Conservation (phyloP, 2,888 invertebrate species). For the Chloroclysta siterata region DNA sequence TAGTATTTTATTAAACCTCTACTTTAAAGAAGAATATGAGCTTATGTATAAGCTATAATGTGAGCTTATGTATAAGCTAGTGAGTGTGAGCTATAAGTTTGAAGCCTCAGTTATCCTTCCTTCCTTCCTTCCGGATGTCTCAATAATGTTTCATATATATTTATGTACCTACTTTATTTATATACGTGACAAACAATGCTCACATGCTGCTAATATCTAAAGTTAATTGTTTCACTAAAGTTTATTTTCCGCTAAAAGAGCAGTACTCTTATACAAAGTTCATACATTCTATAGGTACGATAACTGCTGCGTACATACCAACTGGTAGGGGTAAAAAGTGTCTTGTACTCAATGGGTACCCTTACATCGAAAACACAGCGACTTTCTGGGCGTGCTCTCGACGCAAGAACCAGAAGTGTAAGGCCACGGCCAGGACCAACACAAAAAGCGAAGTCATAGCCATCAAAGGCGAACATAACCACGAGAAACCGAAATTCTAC, state of each 20-base stretch:
- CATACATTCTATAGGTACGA: slow-evolving; percentile 11
- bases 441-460: slow-evolving; percentile 59
- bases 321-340: slow-evolving; percentile 63
- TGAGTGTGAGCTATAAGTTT: no score
- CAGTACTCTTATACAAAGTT: no score
- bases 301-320: slow-evolving; percentile 67
- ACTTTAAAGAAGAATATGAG: not conserved
- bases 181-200: not conserved
- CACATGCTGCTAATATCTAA: not conserved
- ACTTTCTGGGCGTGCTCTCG: slow-evolving; percentile 65
- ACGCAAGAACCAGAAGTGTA: slow-evolving; percentile 52
- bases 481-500: slow-evolving; percentile 66
- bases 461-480: slow-evolving; percentile 60
- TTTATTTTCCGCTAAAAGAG: no score
- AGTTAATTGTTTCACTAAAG: not conserved
- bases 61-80: no score
- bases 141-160: no score
- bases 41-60: no score
- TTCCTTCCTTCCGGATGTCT: no score
- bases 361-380: slow-evolving; percentile 54
- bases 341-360: slow-evolving; percentile 66
- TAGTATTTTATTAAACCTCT: slow-evolving; percentile 10
- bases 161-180: no score
- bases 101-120: no score
- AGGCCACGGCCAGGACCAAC: slow-evolving; percentile 68